Evolutionary conservation across 1,140 invertebrate species (phyloP), one percentile per base, ranked within the genome.

Genomic region (Aphis gossypii): DNA sequence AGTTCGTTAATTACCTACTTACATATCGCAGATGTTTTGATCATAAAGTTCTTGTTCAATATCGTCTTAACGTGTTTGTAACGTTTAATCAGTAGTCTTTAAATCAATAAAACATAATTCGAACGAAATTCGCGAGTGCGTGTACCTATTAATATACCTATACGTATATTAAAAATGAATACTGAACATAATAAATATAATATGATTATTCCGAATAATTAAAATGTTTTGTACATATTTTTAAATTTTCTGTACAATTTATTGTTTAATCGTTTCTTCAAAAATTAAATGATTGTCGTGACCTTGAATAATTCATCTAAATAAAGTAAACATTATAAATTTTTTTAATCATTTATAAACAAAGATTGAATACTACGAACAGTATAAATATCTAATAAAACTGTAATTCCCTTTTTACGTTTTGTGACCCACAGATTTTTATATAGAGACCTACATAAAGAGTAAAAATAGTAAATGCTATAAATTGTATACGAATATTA

Each of bases 1-100:
- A 76, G 88, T 76, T 91, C 44, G 89, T 90, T 90, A 90, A 90
- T 90, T 90, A 60, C 51, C 60, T 90, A 90, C 60, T 90, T 90
- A 60, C 35, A 23, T 30, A 44, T 56, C 14, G 38, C 38, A 90
- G 51, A 90, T 68, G 25, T 60, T 60, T 90, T n/a, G 30, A 38
- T 30, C 88, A 44, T 90, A 90, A 56, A 90, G 30, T n/a, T 76
- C n/a, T 76, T 76, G 60, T 76, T 76, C 30, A 14, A 76, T n/a
- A 76, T 21, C 25, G 6, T 3, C 46, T 2, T 18, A 14, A n/a
- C 23, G 30, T 87, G 46, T n/a, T 48, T 48, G 86, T 48, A 14
- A 48, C 14, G 86, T 48, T 87, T 8, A 87, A n/a, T 48, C 86
- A 38, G 11, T n/a, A 11, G 30, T 35, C 23, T 25, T 30, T 84